Evolutionary conservation across 2,797 vertebrate species (phyloP), one percentile per base, ranked within the genome.

Genomic region (Hylomyscus alleni): DNA sequence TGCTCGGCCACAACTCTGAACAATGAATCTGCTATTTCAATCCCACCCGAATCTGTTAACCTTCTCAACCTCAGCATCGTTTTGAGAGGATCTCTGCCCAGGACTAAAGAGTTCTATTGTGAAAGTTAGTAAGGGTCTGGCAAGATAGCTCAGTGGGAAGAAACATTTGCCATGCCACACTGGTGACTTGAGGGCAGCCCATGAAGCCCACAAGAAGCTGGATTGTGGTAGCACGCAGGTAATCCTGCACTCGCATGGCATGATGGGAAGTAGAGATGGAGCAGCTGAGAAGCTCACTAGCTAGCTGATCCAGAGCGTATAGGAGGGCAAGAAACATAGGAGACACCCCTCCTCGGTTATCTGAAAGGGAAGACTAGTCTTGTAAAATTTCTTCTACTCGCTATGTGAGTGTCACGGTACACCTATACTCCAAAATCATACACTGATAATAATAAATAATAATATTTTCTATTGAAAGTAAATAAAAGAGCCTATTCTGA

Each of bases 21-120:
- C 89, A 96, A 81, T 52, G 83, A 60, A 89, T 95, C 96, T 95
- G 94, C 96, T 95, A 89, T 67, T 95, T 96, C 97, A 98, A 75
- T 89, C 82, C 62, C 86, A 91, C 95, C 96, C 73, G 95, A 98
- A 97, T 95, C 67, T 77, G 84, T 97, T 97, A 96, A 91, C 81
- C 96, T 93, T 67, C 78, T 93, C 20, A 13, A 93, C 94, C 87
- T 95, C 82, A 93, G 47, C 65, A 26, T 80, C 13, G 1, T 90
- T 88, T 56, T 83, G 75, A 85, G 77, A 90, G 84, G 92, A 96
- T 85, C 17, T 94, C 47, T 89, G 69, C 17, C 77, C 34, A 17
- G 1, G 95, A 94, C 92, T 67, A 91, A 50, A 76, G 84, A 20
- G 58, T n/a, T 31, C 34, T 86, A 11, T 47, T 75, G 83, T 47